A percentile compares a stretch with the other conserved stretches of the same genome.
phyloP scores from a whole-genome alignment of 2,113 vertebrate species.

The Limanda limanda region DNA sequence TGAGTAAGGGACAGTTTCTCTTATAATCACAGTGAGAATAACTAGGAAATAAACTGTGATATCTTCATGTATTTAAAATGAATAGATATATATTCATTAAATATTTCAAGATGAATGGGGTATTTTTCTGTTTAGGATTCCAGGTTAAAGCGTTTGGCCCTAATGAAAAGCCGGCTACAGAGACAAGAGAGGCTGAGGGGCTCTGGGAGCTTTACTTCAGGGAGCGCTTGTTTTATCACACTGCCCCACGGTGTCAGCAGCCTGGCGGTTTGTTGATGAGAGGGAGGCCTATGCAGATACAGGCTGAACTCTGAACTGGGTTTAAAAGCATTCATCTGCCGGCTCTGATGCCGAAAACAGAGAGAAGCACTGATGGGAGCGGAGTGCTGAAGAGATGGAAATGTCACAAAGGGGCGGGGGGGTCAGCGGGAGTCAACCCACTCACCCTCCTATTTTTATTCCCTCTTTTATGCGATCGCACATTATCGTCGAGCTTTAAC shows the following conservation, averaged over 20 bases:
- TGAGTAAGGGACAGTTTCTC: background rate
- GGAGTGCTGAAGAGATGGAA: slow-evolving; percentile 39
- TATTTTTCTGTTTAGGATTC: background rate
- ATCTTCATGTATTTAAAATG: background rate
- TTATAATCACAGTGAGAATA: background rate
- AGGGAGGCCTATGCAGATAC: slow-evolving; percentile 42
- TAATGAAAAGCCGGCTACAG: background rate
- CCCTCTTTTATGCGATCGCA: background rate
- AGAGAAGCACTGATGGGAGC: background rate
- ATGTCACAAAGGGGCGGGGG: slow-evolving; percentile 31
- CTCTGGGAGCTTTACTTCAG: slow-evolving; percentile 4
- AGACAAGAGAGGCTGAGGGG: slow-evolving; percentile 1
- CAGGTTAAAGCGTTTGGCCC: background rate
- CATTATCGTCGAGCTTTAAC: slow-evolving; percentile 19
- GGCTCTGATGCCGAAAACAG: slow-evolving; percentile 31
- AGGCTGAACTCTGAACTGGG: slow-evolving; percentile 54
- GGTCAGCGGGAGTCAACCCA: slow-evolving; percentile 39
- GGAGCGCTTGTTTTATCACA: slow-evolving; percentile 35
- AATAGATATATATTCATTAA: background rate
- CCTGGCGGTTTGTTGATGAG: slow-evolving; percentile 17
- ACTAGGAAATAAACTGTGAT: background rate
- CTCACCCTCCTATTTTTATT: background rate
- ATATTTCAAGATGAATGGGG: background rate
- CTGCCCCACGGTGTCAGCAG: slow-evolving; percentile 3
- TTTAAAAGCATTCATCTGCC: slow-evolving; percentile 38